Evolutionary conservation across 2,797 vertebrate species (phyloP), one percentile per base, ranked within the genome.

Genomic region (Spinus pinus): DNA sequence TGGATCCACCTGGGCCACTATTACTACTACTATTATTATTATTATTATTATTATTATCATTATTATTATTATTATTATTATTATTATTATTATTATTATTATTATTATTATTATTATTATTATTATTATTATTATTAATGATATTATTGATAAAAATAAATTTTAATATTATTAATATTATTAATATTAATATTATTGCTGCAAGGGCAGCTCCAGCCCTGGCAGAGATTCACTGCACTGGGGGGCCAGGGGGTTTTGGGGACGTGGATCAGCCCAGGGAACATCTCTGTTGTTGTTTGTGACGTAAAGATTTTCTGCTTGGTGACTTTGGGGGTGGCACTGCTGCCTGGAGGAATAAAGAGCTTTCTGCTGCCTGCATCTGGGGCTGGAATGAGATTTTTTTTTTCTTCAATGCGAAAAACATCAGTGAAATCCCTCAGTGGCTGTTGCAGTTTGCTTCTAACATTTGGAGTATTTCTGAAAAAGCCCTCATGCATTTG

Each of bases 381-480:
- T 85, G 82, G 23, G 41, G 60, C 41, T 85, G 80, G 64, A 94
- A 90, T 88, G 53, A 78, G 88, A 9, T 66, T 53, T 51, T 37
- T 62, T 56, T 14, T 18, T 24, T 11, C 15, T 92, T 83, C 41
- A 6, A 2, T 66, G 20, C 0, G 12, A 71, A 88, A 78, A 81
- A 25, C 90, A n/a, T 39, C 66, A 35, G 21, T 58, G 83, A 88
- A 93, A 84, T 93, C 86, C 86, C 88, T 88, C 17, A 2, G 62
- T 71, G 75, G 86, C 78, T 75, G 58, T 88, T 92, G 81, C 66
- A 75, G 66, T 90, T 93, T 90, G 73, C 87, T 88, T 84, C 74
- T 39, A 83, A 90, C 58, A 14, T 65, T 78, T 22, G 8, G 64
- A 81, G 57, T 27, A 10, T 65, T 95, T 94, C 70, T 0, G 3